A percentile compares a stretch with the other conserved stretches of the same genome.
Evolutionary conservation across 2,888 invertebrate genomes (phyloP).

Genomic region (Nephrotoma guestfalica): DNA sequence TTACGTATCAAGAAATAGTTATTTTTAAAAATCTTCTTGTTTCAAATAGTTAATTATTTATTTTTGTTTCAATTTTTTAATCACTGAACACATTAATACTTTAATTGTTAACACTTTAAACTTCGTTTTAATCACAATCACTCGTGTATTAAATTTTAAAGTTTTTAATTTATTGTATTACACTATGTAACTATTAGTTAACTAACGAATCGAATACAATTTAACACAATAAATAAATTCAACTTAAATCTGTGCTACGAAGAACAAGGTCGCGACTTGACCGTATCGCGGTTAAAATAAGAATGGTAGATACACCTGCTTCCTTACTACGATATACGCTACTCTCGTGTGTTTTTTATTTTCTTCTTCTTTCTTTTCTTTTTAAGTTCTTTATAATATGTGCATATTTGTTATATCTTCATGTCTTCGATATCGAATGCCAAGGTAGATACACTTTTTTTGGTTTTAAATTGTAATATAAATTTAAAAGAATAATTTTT

Average conservation of each 20-base stretch:
- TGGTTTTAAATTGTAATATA: background rate
- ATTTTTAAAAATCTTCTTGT: background rate
- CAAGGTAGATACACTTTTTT: background rate
- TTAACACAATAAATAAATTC: background rate
- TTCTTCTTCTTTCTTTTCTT: background rate
- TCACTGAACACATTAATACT: background rate
- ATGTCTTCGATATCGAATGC: background rate
- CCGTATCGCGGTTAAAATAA: slow-evolving; percentile 33
- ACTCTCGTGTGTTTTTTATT: background rate
- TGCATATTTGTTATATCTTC: background rate
- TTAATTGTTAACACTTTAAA: background rate
- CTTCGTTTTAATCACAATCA: background rate
- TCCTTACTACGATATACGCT: slow-evolving; percentile 24
- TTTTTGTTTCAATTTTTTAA: background rate
- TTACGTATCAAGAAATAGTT: background rate
- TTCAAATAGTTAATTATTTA: background rate
- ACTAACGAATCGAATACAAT: background rate
- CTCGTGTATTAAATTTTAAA: background rate
- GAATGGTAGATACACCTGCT: slow-evolving; percentile 36
- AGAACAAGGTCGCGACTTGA: slow-evolving; percentile 25
- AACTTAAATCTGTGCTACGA: slow-evolving; percentile 1
- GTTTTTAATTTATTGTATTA: background rate
- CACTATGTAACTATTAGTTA: background rate
- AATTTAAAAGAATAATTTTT: background rate
- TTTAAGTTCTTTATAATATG: background rate